Base-by-base conservation (phyloP, 2,797 vertebrate genomes). In the Urophycis tenuis region DNA sequence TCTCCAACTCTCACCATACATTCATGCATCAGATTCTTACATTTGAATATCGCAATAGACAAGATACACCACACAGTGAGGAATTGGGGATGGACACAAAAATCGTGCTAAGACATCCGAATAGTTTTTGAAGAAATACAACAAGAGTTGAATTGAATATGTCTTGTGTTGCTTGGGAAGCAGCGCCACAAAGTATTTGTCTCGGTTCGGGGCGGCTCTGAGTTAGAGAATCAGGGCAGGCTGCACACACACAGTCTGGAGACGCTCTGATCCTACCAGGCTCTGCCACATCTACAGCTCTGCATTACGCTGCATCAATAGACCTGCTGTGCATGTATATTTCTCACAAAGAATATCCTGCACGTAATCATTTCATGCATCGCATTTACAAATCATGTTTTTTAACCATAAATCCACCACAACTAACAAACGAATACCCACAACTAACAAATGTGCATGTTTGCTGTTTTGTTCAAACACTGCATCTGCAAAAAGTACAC, bases 171-270 rank as follows among this genome's bases (percentile, higher is more conserved):
- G 9, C 10, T 29, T 30, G 60, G 14, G 53, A 29, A 2, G 53
- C n/a, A 29, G 53, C 3, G 60, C 60, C 53, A 60, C 53, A 60
- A 60, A 60, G n/a, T 67, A 67, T 67, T 67, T 67, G 29, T 67
- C 29, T 29, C n/a, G 29, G 60, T 67, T 12, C 10, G 4, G 60
- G 60, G 25, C 60, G 60, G 60, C 14, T 67, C 60, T 14, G 25
- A 67, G 60, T n/a, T 25, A n/a, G 22, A 29, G n/a, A 67, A 67
- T 67, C 60, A 67, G 60, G 60, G 60, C 60, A 67, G 60, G 60
- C 60, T 14, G 60, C 10, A 67, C 29, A 67, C 10, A 67, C 29
- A 67, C n/a, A 67, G 60, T 67, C 60, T 29, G 60, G 60, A 67
- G 60, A 29, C 29, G 25, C 9, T 67, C 25, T 29, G 25, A 67